Conservation (phyloP, 2,797 vertebrate species). For the Tarsius wallacei region DNA sequence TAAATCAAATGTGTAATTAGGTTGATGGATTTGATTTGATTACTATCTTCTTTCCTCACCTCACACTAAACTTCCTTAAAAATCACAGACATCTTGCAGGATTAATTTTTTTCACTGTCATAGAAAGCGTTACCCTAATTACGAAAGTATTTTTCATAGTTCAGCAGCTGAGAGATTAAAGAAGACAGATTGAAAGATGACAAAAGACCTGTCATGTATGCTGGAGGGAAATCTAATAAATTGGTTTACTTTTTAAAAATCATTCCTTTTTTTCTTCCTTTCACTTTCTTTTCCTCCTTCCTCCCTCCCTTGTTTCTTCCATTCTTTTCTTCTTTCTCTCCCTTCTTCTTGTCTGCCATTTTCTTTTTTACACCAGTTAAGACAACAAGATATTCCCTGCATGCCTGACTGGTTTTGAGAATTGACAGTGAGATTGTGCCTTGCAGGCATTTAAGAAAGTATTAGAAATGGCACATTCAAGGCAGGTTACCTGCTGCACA, state of each 20-base stretch:
- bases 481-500: not conserved
- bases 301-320: not conserved
- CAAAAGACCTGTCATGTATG: not conserved
- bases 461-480: not conserved
- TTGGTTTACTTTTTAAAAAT: not conserved
- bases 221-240: not conserved
- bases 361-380: not conserved
- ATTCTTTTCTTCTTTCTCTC: not conserved
- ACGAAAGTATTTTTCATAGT: conserved; percentile 44
- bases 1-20: not conserved
- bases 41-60: not conserved
- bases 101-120: conserved; percentile 8
- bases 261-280: not conserved
- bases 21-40: not conserved
- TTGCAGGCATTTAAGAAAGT: not conserved
- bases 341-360: not conserved
- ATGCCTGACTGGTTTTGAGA: not conserved
- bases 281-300: not conserved
- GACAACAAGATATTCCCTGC: not conserved
- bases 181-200: not conserved
- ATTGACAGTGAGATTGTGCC: not conserved
- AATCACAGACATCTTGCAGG: not conserved
- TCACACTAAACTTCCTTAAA: conserved; percentile 49
- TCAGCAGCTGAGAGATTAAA: not conserved
- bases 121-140: not conserved